Percentiles rank a stretch among this genome's conserved stretches.
phyloP scores from a whole-genome alignment of 2,888 invertebrate genomes.

The Diogma glabrata region DNA sequence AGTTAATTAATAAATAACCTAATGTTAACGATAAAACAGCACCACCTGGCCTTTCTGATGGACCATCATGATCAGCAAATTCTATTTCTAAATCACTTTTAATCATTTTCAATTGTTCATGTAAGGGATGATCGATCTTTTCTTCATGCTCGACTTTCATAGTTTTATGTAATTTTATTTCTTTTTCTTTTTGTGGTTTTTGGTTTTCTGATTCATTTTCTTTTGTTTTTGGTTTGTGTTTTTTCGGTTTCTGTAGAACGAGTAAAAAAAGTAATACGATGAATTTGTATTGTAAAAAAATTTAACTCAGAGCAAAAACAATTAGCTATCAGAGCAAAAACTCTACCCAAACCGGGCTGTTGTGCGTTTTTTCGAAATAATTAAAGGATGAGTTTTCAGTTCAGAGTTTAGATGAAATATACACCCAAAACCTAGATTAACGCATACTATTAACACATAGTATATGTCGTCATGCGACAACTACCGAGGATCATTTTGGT shows the following conservation, averaged over 20 bases:
- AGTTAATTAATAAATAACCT: slow-evolving; percentile 44
- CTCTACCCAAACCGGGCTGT: no score
- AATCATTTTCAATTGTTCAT: slow-evolving; percentile 34
- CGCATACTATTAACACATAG: no score
- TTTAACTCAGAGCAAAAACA: not conserved
- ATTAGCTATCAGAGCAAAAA: no score
- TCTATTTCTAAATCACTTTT: slow-evolving; percentile 34
- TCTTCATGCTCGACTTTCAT: slow-evolving; percentile 14
- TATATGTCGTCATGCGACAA: no score
- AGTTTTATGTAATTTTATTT: slow-evolving; percentile 23
- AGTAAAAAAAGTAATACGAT: not conserved
- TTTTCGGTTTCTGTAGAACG: slow-evolving; percentile 26
- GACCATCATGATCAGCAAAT: slow-evolving; percentile 47
- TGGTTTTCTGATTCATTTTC: slow-evolving; percentile 15
- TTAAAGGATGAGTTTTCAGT: no score
- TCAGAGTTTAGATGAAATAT: no score
- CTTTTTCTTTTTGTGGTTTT: slow-evolving; percentile 20
- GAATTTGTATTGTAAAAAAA: not conserved
- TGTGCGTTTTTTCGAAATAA: no score
- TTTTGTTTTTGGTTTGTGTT: slow-evolving; percentile 27
- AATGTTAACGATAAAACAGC: slow-evolving; percentile 69
- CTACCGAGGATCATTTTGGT: no score
- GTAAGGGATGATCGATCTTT: slow-evolving; percentile 25
- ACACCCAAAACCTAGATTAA: no score
- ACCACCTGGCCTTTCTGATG: slow-evolving; percentile 60